Base-by-base conservation (phyloP, 2,888 invertebrate species). In the Blera fallax region DNA sequence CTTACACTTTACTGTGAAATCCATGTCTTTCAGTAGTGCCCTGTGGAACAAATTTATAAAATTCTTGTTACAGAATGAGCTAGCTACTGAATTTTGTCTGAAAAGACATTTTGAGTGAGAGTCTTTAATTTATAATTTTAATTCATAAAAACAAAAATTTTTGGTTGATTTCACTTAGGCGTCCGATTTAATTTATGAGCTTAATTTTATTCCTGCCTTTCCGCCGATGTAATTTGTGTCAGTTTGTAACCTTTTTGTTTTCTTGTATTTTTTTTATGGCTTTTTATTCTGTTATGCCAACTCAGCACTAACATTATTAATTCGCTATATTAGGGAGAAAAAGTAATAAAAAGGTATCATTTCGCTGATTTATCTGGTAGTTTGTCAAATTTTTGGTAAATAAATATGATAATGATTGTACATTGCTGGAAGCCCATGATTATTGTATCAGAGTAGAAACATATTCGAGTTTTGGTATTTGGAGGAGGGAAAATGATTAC, bases 291-390 rank as follows among this genome's bases (percentile, higher is more conserved):
- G 54, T 56, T 45, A 65, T 74, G 65, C n/a, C 64, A 74, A 65
- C 32, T 74, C 65, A 56, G 74, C 74, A 50, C 11, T 56, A 65
- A 34, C 45, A 21, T 65, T 56, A 73, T 73, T 64, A 73, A 73
- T 64, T 62, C 27, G 64, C 64, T 45, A 45, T 34, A 58, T 64
- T 34, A 56, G 54, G 56, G 43, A 43, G 43, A n/a, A 16, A 65
- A 65, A 45, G 45, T 65, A 54, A 74, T 74, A 74, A 74, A 74
- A 74, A 43, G 24, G 45, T 65, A 74, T 45, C 43, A 65, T 74
- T 56, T 34, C 34, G 56, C 65, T 74, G 65, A 74, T 74, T 74
- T 74, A 74, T 74, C 56, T 24, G 74, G 21, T 34, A 74, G 37
- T 74, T 74, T 64, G 45, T 56, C 52, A 73, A 37, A 14, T 52